Evolutionary conservation across 1,140 invertebrate species (phyloP), one percentile per base, ranked within the genome.

Genomic region (Heliconius congener): DNA sequence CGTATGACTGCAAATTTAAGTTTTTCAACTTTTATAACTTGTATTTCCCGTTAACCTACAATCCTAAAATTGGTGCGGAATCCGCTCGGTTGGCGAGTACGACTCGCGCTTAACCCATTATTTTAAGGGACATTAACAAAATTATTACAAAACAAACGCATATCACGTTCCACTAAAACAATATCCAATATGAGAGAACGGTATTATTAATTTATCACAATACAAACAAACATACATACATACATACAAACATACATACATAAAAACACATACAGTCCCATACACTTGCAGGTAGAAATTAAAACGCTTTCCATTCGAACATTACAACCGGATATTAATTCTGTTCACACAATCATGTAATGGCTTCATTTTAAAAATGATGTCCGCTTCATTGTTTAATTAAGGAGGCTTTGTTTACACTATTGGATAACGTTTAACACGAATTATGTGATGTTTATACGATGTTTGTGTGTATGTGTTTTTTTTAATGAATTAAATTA

Each of bases 261-360:
- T 13, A 46, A 4, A 46, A 4, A 60, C 23, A 60, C n/a, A 16
- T 66, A 11, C 70, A 37, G 18, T 5, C 39, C 73, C 46, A 55
- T 74, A 80, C 71, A 72, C 27, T 60, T 60, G 46, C 37, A 73
- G 72, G 78, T 76, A 78, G 79, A 81, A 86, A 86, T 86, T 84
- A 84, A 84, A 87, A 84, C 79, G 73, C 79, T 78, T 85, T 88
- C 79, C 78, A 75, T 75, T 72, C 73, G 30, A 77, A 80, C 79
- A 79, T 79, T 78, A 76, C 74, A 55, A 82, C 73, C 87, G 85
- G 86, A 90, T 83, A 90, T 90, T 85, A 87, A 87, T 86, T 82
- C 78, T 71, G 85, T 83, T 79, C 80, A 83, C 76, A 87, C 86
- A 83, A 85, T 86, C 83, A 82, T 77, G 74, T 85, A 84, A 85